Percentiles rank a stretch among this genome's conserved stretches.
Conservation (phyloP, 2,113 vertebrate genomes). For the Aptenodytes patagonicus region DNA sequence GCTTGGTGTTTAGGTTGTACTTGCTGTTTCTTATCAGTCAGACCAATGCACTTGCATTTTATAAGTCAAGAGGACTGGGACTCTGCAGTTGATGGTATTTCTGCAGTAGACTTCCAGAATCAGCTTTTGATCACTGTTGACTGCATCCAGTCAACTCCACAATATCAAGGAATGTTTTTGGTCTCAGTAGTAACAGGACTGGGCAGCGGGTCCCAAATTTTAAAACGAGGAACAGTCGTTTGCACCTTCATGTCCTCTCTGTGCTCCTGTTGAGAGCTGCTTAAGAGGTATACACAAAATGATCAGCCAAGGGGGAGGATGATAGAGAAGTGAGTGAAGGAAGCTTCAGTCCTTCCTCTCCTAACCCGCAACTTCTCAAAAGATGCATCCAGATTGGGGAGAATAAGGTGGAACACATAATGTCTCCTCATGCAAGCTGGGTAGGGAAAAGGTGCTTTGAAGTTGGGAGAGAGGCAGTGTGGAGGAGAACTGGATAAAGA, state of each 20-base stretch:
- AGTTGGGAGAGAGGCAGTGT: neutral
- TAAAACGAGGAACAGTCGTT: neutral
- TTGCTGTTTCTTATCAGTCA: neutral
- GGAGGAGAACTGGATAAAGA: neutral
- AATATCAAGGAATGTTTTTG: neutral
- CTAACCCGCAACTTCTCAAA: neutral
- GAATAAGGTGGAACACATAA: neutral
- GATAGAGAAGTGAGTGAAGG: neutral
- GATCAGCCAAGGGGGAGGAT: neutral
- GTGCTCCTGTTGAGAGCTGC: neutral
- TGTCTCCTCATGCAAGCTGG: neutral
- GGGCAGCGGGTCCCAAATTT: neutral
- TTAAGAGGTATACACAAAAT: neutral
- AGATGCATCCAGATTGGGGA: neutral
- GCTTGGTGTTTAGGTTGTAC: neutral
- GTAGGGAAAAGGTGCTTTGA: neutral
- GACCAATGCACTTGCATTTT: neutral
- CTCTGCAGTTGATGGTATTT: neutral
- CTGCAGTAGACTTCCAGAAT: neutral
- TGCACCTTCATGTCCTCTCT: neutral
- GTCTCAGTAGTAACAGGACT: neutral
- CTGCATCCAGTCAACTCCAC: neutral
- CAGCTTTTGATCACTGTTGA: neutral
- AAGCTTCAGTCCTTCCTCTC: neutral
- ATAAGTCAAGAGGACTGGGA: neutral